Base-by-base conservation (phyloP, 2,888 invertebrate species). In the Synanthedon formicaeformis region DNA sequence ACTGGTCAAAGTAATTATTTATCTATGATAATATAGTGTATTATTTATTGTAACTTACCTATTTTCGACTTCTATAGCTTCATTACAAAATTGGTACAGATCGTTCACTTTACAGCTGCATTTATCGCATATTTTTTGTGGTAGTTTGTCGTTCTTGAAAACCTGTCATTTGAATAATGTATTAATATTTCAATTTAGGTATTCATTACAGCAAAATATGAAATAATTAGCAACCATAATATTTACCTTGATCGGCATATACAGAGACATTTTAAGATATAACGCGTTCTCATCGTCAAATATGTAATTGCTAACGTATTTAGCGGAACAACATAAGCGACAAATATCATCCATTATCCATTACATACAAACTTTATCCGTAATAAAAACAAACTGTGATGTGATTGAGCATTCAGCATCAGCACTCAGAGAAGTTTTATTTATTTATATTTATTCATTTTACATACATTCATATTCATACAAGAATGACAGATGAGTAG, bases 161-260 rank as follows among this genome's bases (percentile, higher is more conserved):
- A 92, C 89, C 93, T 93, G 81, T 23, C 77, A 77, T 41, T n/a
- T 48, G 11, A 63, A 65, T 60, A 66, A 8, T 48, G 8, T 34
- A 52, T 27, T 13, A 23, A 5, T 23, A 23, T 23, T 23, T 23
- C 1, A 48, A 40, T 13, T 34, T 27, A 16, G 13, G 0, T 12
- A n/a, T 1, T 4, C 13, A 16, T 14, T 23, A 52, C 18, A 49
- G 23, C 16, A 49, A 49, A 50, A 3, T 50, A 27, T 40, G 4
- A 34, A 16, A 14, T 50, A 50, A 53, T 53, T 34, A 51, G 77
- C 8, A 45, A 45, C 2, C 14, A 45, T 13, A 12, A 23, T 14
- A 45, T 12, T 49, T 90, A 93, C 93, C 92, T 92, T 92, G 73
- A 93, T 90, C 75, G 92, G 92, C 73, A 93, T 89, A 76, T 92